phyloP scores from a whole-genome alignment of 37 sponge, comb jelly and placozoan species.

The Beroe forskalii region DNA sequence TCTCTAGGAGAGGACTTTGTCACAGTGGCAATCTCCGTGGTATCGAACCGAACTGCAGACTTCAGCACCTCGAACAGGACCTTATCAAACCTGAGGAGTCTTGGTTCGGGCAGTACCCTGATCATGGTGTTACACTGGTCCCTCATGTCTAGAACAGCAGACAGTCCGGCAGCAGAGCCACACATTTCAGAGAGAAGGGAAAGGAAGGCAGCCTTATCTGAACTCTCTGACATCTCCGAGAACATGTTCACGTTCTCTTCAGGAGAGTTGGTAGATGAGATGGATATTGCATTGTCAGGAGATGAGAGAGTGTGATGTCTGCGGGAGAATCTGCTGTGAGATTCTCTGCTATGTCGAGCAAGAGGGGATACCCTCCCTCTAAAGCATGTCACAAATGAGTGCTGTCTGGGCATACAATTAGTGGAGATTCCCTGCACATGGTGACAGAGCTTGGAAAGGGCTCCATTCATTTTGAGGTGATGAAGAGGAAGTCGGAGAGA shows the following conservation, averaged over 20 bases:
- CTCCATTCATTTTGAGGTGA: too few species aligned
- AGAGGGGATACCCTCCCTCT: too few species aligned
- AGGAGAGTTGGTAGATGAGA: background rate
- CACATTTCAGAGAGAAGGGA: background rate
- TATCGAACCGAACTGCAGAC: background rate
- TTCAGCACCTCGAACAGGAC: background rate
- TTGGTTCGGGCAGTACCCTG: background rate
- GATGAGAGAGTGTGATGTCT: too few species aligned
- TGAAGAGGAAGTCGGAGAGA: too few species aligned
- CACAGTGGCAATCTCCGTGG: slow-evolving; percentile 5
- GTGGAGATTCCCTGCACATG: too few species aligned
- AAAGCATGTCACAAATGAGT: too few species aligned
- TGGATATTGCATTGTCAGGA: background rate
- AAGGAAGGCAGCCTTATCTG: background rate
- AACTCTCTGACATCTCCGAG: background rate
- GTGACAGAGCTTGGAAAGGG: too few species aligned
- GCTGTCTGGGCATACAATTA: too few species aligned
- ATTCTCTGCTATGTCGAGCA: too few species aligned
- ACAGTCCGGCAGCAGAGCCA: background rate
- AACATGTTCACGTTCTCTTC: background rate
- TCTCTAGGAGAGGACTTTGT: background rate
- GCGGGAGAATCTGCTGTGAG: too few species aligned
- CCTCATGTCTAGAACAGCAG: slow-evolving; percentile 6
- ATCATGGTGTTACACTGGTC: slow-evolving; percentile 34
- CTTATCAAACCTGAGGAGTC: slow-evolving; percentile 16